Conservation (phyloP, 2,113 vertebrate genomes). For the Paedocypris sp. region DNA sequence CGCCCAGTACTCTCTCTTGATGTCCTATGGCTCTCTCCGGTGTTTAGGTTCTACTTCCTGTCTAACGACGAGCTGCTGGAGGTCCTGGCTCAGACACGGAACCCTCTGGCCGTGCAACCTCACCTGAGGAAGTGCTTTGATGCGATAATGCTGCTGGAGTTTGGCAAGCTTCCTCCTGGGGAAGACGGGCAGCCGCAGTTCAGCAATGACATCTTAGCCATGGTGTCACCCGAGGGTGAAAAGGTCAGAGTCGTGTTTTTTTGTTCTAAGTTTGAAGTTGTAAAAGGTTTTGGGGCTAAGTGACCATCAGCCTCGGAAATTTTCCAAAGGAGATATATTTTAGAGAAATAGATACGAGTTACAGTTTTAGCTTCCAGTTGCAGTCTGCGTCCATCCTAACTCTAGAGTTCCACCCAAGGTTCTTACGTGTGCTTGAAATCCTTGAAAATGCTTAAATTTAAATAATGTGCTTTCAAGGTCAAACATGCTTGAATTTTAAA, state of each 20-base stretch:
- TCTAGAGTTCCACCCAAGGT: too few species aligned
- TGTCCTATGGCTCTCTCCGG: not conserved
- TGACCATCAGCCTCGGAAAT: too few species aligned
- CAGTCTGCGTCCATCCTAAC: too few species aligned
- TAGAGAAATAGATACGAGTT: too few species aligned
- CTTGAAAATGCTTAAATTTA: too few species aligned
- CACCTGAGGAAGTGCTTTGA: slow-evolving; percentile 80
- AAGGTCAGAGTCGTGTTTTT: slow-evolving; percentile 47
- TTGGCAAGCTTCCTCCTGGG: slow-evolving; percentile 51
- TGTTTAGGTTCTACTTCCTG: slow-evolving; percentile 74
- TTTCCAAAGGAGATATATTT: too few species aligned
- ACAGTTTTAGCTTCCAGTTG: too few species aligned
- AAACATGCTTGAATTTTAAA: too few species aligned
- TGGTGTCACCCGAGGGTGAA: slow-evolving; percentile 74
- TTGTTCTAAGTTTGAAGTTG: too few species aligned
- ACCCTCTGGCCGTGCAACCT: slow-evolving; percentile 75
- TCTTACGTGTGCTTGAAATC: too few species aligned
- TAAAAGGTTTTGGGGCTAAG: too few species aligned
- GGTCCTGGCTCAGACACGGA: slow-evolving; percentile 75
- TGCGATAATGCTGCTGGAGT: slow-evolving; percentile 66
- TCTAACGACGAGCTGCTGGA: slow-evolving; percentile 77
- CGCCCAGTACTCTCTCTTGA: not conserved
- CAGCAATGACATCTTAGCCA: slow-evolving; percentile 71
- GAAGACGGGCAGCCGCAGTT: slow-evolving; percentile 58
- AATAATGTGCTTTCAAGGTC: too few species aligned